Evolutionary conservation across 2,113 vertebrate genomes (phyloP).

Genomic region (Condylura cristata): DNA sequence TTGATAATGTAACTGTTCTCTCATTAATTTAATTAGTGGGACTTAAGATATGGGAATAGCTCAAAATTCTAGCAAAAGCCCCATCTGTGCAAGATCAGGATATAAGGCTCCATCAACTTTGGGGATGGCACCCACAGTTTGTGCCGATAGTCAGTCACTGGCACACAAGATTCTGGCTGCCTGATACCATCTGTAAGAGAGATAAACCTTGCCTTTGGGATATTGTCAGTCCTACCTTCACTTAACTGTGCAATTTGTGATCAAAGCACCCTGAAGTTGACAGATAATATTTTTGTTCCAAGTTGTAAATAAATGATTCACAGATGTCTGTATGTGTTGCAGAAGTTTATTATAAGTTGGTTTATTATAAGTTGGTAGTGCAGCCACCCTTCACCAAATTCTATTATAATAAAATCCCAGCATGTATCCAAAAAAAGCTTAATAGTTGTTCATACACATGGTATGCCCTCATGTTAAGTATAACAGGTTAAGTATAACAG

Average conservation of each 20-base stretch:
- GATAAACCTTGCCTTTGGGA: background rate
- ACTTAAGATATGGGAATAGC: background rate
- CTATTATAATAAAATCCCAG: background rate
- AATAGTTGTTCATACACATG: background rate
- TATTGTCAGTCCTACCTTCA: background rate
- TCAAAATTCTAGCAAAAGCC: background rate
- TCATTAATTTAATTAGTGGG: background rate
- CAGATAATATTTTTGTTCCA: background rate
- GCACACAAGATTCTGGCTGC: background rate
- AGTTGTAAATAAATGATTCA: constrained; percentile 9
- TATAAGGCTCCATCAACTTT: background rate
- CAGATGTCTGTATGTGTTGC: background rate
- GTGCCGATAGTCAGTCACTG: background rate
- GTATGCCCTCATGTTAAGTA: background rate
- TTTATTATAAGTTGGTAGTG: background rate
- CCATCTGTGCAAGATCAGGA: background rate
- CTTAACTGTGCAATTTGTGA: background rate
- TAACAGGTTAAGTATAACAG: background rate
- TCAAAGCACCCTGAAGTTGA: background rate
- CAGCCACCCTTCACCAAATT: background rate
- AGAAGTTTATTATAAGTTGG: background rate
- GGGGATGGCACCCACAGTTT: background rate
- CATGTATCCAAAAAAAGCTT: background rate
- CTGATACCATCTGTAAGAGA: background rate
- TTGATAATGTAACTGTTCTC: background rate